Conservation (phyloP, 2,113 vertebrate species). For the Astatotilapia flaviijosephi region DNA sequence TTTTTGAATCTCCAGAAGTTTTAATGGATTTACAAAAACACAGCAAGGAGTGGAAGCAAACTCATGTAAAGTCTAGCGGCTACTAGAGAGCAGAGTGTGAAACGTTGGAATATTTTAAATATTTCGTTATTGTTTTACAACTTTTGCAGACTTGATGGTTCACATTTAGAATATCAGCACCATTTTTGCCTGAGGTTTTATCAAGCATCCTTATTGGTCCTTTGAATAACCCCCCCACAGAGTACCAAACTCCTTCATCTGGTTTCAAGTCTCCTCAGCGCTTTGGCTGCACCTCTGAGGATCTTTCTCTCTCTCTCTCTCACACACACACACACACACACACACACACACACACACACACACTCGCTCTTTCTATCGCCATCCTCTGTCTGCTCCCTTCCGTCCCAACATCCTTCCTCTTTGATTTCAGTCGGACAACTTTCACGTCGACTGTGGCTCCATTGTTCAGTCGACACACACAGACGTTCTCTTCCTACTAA, state of each 20-base stretch:
- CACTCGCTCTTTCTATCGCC: neutral
- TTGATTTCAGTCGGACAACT: constrained; percentile 4
- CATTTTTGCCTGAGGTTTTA: rapidly evolving
- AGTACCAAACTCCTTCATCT: neutral
- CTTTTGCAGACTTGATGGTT: neutral
- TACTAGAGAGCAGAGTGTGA: neutral
- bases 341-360: neutral
- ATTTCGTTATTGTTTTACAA: neutral
- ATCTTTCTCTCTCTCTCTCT: neutral
- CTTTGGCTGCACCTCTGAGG: constrained; percentile 37
- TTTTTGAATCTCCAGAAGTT: neutral
- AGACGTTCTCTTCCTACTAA: neutral
- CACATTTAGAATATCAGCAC: neutral
- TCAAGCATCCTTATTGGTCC: neutral
- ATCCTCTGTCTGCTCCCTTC: neutral
- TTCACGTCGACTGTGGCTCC: constrained; percentile 8
- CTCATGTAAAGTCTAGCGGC: rapidly evolving
- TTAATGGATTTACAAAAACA: neutral
- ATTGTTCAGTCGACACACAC: neutral
- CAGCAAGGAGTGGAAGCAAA: rapidly evolving
- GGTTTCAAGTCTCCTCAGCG: neutral
- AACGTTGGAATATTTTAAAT: neutral
- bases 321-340: neutral
- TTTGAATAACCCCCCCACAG: neutral
- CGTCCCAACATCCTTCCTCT: constrained; percentile 41